Percentiles rank a stretch among this genome's conserved stretches.
These are phyloP conservation scores for Andrena trimmerana DNA, from an alignment of 2,888 invertebrate species.

Conservation along the genomic window DNA sequence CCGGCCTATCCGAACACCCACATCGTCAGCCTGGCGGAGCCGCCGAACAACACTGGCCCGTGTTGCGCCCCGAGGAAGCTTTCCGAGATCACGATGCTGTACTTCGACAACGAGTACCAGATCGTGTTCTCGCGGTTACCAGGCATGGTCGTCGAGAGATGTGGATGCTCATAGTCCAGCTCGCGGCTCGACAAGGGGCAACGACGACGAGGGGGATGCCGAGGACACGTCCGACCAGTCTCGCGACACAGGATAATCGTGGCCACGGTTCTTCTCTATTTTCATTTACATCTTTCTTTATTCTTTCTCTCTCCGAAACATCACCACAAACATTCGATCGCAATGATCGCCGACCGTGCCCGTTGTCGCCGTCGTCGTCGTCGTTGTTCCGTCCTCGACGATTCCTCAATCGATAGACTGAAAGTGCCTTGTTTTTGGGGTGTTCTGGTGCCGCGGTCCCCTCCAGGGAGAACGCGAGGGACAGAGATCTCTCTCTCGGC, in stretches of 20 bases:
- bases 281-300: neutral
- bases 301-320: neutral
- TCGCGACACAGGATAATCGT: neutral
- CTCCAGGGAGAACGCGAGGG: neutral
- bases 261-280: neutral
- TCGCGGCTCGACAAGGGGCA: conserved; percentile 34
- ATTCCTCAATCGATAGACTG: conserved; percentile 76
- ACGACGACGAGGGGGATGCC: conserved; percentile 36
- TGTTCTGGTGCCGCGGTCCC: conserved; percentile 55
- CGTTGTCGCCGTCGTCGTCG: conserved; percentile 20
- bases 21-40: conserved; percentile 92
- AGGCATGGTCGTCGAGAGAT: conserved; percentile 97
- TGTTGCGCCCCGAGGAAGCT: conserved; percentile 97
- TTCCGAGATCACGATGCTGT: conserved; percentile 95
- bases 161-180: conserved; percentile 93
- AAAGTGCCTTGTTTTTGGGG: conserved; percentile 78
- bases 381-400: conserved; percentile 50
- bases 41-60: conserved; percentile 92
- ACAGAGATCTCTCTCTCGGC: neutral
- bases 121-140: conserved; percentile 95
- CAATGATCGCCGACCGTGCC: conserved; percentile 16
- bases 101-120: conserved; percentile 95
- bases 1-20: conserved; percentile 96
- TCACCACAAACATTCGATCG: conserved; percentile 11
- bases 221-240: neutral